Conservation (phyloP, 1,140 invertebrate species). For the Caenorhabditis tropicalis region DNA sequence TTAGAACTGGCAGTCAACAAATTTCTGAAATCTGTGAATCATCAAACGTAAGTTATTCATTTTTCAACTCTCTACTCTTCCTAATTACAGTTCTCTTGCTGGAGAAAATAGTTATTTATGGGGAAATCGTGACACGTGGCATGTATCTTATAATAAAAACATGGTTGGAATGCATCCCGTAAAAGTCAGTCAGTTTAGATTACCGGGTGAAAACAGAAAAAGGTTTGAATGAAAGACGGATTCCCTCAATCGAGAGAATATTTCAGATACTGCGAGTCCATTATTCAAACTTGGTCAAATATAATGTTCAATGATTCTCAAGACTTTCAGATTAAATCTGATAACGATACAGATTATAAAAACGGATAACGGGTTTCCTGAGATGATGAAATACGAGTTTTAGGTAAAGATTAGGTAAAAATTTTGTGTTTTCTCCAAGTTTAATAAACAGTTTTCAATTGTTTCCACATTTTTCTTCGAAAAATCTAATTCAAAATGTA, state of each 20-base stretch:
- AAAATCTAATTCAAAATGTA: too few relatives aligned
- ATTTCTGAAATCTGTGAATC: not conserved
- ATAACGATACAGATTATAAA: not conserved
- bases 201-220: not conserved
- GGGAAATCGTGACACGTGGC: not conserved
- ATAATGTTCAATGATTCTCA: not conserved
- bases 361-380: too few relatives aligned
- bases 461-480: too few relatives aligned
- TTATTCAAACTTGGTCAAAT: not conserved
- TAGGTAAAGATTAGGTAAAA: too few relatives aligned
- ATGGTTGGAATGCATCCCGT: constrained; percentile 2
- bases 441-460: too few relatives aligned
- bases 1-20: not conserved
- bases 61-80: not conserved
- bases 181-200: not conserved
- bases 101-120: not conserved
- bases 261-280: not conserved
- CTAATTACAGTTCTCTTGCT: not conserved
- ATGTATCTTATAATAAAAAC: not conserved
- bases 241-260: not conserved
- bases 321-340: not conserved
- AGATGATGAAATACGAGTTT: too few relatives aligned
- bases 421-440: too few relatives aligned
- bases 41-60: not conserved
- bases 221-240: not conserved